These are phyloP conservation scores for Podilymbus podiceps DNA, from an alignment of 2,113 vertebrate genomes.

Conservation along the genomic window DNA sequence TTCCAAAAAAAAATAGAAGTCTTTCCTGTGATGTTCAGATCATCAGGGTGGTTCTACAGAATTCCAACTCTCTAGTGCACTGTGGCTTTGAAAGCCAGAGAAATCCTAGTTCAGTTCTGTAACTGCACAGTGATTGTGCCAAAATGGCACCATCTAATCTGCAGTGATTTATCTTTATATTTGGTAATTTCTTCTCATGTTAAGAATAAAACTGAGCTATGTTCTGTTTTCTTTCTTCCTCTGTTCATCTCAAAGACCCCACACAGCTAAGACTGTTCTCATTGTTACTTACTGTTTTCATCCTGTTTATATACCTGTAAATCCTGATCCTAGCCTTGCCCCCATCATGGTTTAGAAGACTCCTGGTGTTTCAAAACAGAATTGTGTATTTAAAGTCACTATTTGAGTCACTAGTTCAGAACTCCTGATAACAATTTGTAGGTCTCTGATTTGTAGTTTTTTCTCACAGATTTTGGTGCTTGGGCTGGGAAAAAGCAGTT, in stretches of 20 bases:
- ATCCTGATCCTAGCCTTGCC: neutral
- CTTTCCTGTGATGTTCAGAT: neutral
- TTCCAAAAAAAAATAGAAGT: neutral
- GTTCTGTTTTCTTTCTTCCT: neutral
- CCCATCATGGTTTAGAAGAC: neutral
- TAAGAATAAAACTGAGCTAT: neutral
- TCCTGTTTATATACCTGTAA: neutral
- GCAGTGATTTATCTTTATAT: neutral
- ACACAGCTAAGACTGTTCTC: neutral
- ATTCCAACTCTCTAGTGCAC: neutral
- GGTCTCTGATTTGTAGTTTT: neutral
- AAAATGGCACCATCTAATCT: neutral
- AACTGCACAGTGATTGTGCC: fast-evolving
- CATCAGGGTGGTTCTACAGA: neutral
- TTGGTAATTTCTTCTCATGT: neutral
- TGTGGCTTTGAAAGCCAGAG: neutral
- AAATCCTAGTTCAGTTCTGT: neutral
- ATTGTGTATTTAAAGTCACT: neutral
- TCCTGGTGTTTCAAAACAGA: neutral
- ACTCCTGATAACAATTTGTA: neutral
- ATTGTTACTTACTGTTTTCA: neutral
- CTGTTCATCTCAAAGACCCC: neutral
- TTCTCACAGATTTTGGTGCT: neutral
- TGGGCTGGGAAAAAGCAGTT: neutral
- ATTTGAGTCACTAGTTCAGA: neutral